These are phyloP conservation scores for Leistus spinibarbis DNA, from an alignment of 2,888 invertebrate genomes.

Conservation along the genomic window DNA sequence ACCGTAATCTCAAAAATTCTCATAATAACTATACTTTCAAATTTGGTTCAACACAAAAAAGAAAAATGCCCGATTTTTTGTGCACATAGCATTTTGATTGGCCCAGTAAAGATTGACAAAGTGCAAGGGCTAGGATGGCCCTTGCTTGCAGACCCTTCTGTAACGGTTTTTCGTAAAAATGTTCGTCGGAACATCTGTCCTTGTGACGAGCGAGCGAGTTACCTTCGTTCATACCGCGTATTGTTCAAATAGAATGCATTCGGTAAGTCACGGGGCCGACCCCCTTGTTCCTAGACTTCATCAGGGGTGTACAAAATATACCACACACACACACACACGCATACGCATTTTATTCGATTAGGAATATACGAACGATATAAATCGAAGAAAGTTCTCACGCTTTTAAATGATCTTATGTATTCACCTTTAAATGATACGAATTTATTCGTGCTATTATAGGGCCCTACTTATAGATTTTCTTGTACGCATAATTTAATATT, in stretches of 20 bases:
- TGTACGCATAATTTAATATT: too few relatives aligned
- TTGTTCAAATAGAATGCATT: conserved; percentile 11
- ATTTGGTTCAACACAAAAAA: too few relatives aligned
- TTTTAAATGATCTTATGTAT: too few relatives aligned
- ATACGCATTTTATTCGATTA: conserved; percentile 17
- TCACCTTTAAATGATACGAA: too few relatives aligned
- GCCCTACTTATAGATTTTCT: too few relatives aligned
- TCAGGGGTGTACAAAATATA: conserved; percentile 15
- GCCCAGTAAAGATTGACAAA: not conserved
- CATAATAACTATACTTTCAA: too few relatives aligned
- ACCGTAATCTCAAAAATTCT: too few relatives aligned
- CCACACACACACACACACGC: too few relatives aligned
- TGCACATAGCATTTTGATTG: not conserved
- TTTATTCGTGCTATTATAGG: too few relatives aligned
- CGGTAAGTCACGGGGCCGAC: conserved; percentile 2
- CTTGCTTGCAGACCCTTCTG: not conserved
- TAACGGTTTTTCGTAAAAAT: conserved; percentile 36
- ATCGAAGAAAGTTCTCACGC: not conserved
- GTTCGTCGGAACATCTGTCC: conserved; percentile 27
- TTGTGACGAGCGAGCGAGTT: conserved; percentile 7
- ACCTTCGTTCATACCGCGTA: not conserved
- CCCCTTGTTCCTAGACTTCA: conserved; percentile 8
- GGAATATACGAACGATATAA: not conserved
- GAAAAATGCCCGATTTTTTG: too few relatives aligned
- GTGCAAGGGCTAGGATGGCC: not conserved